Evolutionary conservation across 2,113 vertebrate species (phyloP).

Genomic region (Theristicus caerulescens): DNA sequence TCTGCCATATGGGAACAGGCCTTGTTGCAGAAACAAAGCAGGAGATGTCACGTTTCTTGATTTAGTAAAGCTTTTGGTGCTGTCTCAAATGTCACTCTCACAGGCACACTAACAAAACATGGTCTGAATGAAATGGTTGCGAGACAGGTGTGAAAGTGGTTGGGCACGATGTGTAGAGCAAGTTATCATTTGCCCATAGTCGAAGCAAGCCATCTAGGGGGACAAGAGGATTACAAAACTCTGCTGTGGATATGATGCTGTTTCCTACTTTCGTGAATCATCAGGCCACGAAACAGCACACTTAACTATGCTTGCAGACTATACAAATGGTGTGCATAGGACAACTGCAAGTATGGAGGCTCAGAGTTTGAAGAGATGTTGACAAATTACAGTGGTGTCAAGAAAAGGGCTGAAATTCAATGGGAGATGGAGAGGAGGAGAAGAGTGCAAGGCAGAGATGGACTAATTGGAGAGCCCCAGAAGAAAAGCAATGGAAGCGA

Average conservation of each 20-base stretch:
- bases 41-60: neutral
- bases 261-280: neutral
- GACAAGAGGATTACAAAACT: neutral
- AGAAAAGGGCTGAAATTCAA: neutral
- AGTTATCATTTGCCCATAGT: neutral
- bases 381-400: neutral
- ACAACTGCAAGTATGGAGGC: neutral
- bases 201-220: neutral
- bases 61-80: neutral
- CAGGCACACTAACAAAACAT: neutral
- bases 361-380: neutral
- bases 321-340: neutral
- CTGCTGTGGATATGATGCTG: neutral
- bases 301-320: neutral
- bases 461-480: neutral
- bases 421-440: neutral
- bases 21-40: neutral
- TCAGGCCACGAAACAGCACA: neutral
- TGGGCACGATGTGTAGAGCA: neutral
- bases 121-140: neutral
- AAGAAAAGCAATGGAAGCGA: neutral
- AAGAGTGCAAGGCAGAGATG: neutral
- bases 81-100: neutral
- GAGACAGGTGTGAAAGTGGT: neutral
- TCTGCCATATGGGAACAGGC: neutral